Evolutionary conservation across 2,888 invertebrate genomes (phyloP), one percentile per base, ranked within the genome.

Genomic region (Ennomos erosarius): DNA sequence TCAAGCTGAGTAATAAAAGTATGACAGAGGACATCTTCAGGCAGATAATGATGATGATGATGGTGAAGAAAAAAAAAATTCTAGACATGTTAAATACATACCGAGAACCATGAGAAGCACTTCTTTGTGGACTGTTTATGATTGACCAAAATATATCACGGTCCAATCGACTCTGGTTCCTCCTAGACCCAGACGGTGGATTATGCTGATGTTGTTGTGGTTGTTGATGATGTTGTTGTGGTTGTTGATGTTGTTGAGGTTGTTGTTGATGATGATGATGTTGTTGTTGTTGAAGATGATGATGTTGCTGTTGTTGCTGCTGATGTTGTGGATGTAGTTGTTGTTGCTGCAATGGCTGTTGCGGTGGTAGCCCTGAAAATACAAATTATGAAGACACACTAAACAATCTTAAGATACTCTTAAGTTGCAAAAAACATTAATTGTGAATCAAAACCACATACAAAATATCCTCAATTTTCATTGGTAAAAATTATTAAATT

Each of bases 71-170:
- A 10, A 1, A 16, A 1, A 9, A 6, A 1, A n/a, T 33, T 33
- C 1, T 9, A 44, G 10, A 33, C 10, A 10, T 39, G 38, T 26
- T 6, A 50, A 35, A 39, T 50, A 50, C 45, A 39, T 50, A 56
- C 55, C 44, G 34, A 16, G 34, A 16, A 26, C 34, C n/a, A 26
- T 45, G 57, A 44, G 48, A 63, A 53, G 26, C 26, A 26, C 26
- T 26, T 49, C 64, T 67, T 34, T 62, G 57, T 10, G 65, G 62
- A 50, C 70, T 73, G 55, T 75, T 76, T 42, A 81, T 55, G 35
- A 81, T 64, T 0, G 79, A 76, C 83, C 84, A 85, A 62, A 76
- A 81, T 10, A 81, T 38, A 40, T 79, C 75, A 12, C 78, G 68
- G 38, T 83, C 83, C 50, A 68, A 39, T 48, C 69, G 73, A 11